Percentiles rank a stretch among this genome's conserved stretches.
These are phyloP conservation scores for Phylloscopus whistleri DNA, from an alignment of 2,113 vertebrate species.

Conservation along the genomic window DNA sequence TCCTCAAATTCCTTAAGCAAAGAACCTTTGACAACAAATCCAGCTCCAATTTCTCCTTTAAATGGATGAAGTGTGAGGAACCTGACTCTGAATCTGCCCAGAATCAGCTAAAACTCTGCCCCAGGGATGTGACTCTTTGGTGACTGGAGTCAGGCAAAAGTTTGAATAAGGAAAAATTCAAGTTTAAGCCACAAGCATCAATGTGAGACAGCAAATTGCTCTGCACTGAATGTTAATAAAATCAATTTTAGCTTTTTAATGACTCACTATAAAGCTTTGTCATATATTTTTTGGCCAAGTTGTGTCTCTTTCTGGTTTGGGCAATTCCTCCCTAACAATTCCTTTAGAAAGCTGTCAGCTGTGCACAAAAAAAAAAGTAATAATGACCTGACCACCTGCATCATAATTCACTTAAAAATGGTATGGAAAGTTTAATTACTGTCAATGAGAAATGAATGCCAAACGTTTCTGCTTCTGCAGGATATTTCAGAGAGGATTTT, in stretches of 20 bases:
- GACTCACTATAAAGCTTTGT: neutral
- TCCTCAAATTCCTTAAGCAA: neutral
- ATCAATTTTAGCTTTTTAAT: neutral
- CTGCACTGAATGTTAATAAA: neutral
- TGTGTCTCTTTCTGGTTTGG: neutral
- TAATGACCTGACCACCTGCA: neutral
- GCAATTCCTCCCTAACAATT: neutral
- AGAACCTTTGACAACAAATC: neutral
- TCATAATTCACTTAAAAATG: neutral
- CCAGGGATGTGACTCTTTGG: too few species aligned
- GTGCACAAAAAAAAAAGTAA: neutral
- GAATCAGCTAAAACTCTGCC: neutral
- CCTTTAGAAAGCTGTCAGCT: neutral
- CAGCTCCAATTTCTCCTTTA: neutral
- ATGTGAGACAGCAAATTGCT: neutral
- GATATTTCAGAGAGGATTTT: neutral
- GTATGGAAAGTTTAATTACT: neutral
- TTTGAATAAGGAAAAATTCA: neutral
- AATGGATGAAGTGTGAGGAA: neutral
- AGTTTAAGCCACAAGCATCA: neutral
- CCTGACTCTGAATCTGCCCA: neutral
- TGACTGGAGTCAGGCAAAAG: neutral
- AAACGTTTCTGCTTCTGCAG: neutral
- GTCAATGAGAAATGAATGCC: neutral
- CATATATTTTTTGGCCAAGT: neutral